Percentiles rank a stretch among this genome's conserved stretches.
Evolutionary conservation across 2,797 vertebrate species (phyloP).

Genomic region (Lepus townsendii): DNA sequence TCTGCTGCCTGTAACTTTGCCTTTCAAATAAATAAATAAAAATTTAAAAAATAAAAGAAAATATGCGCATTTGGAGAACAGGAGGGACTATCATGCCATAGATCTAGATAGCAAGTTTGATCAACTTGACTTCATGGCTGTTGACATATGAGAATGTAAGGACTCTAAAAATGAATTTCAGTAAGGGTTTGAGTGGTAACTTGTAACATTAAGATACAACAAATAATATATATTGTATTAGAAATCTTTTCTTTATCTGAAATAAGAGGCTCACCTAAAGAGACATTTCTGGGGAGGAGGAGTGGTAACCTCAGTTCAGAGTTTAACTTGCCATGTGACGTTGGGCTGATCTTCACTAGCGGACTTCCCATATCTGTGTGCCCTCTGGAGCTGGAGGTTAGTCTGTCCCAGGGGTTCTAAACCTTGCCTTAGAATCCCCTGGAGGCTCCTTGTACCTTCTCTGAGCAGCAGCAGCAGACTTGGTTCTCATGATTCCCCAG

Average conservation of each 20-base stretch:
- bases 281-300: neutral
- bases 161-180: constrained; percentile 19
- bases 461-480: neutral
- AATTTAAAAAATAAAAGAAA: neutral
- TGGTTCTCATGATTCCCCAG: neutral
- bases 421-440: constrained; percentile 20
- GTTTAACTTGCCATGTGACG: neutral
- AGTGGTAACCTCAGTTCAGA: constrained; percentile 11
- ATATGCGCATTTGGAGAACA: neutral
- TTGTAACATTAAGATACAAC: constrained; percentile 27
- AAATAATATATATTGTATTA: constrained; percentile 46
- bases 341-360: neutral
- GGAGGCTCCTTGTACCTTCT: neutral
- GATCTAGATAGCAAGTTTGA: neutral
- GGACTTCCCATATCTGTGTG: neutral
- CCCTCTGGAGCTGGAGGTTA: neutral
- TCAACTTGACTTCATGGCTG: constrained; percentile 5
- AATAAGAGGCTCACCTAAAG: constrained; percentile 52
- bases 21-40: too few species aligned
- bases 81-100: neutral
- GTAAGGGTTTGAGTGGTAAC: neutral
- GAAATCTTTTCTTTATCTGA: constrained; percentile 37
- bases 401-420: neutral
- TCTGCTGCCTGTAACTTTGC: too few species aligned
- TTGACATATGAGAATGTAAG: constrained; percentile 22